Evolutionary conservation across 2,113 vertebrate species (phyloP), one percentile per base, ranked within the genome.

Genomic region (Oreochromis aureus): DNA sequence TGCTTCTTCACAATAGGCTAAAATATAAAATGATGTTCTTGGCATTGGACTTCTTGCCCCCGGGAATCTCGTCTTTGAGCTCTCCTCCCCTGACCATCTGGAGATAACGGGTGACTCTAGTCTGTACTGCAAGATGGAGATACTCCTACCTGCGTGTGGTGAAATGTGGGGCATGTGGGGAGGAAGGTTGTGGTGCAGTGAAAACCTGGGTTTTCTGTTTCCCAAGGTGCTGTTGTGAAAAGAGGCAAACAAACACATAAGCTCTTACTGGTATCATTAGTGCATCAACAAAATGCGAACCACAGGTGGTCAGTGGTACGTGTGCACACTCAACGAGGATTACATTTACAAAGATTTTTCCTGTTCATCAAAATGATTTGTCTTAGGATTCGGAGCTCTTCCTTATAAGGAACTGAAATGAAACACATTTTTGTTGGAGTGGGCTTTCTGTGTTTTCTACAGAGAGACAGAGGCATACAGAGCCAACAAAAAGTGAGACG

Each of bases 61-160:
- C 5, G 91, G 93, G 92, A 89, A 56, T 80, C 59, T 82, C 7
- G 27, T 88, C 82, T 92, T 82, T 71, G 80, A 91, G 85, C 82
- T 89, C 82, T 87, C 90, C 87, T 91, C 87, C 71, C 61, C 61
- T 9, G 66, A 91, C 91, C 95, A 94, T 94, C 93, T 94, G 95
- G 89, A 93, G 89, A 88, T 87, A 90, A 87, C 54, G 10, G 84
- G 34, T 19, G 44, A 83, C 80, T 86, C 34, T 7, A 27, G 76
- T 15, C 55, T 84, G 81, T 59, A 10, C 84, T 80, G 88, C 12
- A 58, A 46, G 30, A 83, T 16, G 39, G 59, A 93, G 81, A 86
- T 79, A 63, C 83, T 87, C 89, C 61, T 81, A 86, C 84, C 92
- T 91, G 83, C 1, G 6, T 78, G 83, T 79, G 71, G 18, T 81